Evolutionary conservation across 2,888 invertebrate species (phyloP).

Genomic region (Parasteatoda lunata): DNA sequence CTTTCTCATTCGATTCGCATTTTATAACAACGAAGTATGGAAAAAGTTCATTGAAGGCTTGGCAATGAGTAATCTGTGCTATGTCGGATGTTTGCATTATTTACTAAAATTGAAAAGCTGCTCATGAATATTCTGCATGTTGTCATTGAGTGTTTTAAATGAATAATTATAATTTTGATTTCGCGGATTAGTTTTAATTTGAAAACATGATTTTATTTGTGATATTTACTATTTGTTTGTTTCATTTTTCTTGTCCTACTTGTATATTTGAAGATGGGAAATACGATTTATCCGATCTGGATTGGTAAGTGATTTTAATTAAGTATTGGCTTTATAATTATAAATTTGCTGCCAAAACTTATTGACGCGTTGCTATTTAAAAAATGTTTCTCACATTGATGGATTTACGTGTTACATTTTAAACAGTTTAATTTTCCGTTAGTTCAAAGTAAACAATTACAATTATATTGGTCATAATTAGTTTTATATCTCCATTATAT

Average conservation of each 20-base stretch:
- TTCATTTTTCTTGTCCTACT: slow-evolving; percentile 41
- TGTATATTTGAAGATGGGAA: slow-evolving; percentile 46
- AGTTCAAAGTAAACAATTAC: too few relatives aligned
- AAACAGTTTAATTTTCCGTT: too few relatives aligned
- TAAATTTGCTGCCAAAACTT: too few relatives aligned
- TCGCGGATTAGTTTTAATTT: neutral
- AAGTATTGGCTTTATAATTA: too few relatives aligned
- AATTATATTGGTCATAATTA: too few relatives aligned
- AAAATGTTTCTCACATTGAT: too few relatives aligned
- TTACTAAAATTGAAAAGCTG: neutral
- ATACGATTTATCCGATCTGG: slow-evolving; percentile 52
- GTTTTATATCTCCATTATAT: too few relatives aligned
- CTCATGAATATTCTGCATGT: too few relatives aligned
- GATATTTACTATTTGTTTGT: slow-evolving; percentile 28
- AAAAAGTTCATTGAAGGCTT: neutral
- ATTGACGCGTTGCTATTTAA: too few relatives aligned
- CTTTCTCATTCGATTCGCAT: neutral
- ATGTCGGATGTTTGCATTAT: neutral
- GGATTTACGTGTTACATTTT: too few relatives aligned
- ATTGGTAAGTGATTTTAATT: slow-evolving; percentile 32
- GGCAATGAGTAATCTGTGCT: neutral
- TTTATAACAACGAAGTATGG: neutral
- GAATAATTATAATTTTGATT: too few relatives aligned
- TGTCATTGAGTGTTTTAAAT: too few relatives aligned
- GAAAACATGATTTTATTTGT: slow-evolving; percentile 23